Base-by-base conservation (phyloP, 2,888 invertebrate genomes). In the Oligia strigilis region DNA sequence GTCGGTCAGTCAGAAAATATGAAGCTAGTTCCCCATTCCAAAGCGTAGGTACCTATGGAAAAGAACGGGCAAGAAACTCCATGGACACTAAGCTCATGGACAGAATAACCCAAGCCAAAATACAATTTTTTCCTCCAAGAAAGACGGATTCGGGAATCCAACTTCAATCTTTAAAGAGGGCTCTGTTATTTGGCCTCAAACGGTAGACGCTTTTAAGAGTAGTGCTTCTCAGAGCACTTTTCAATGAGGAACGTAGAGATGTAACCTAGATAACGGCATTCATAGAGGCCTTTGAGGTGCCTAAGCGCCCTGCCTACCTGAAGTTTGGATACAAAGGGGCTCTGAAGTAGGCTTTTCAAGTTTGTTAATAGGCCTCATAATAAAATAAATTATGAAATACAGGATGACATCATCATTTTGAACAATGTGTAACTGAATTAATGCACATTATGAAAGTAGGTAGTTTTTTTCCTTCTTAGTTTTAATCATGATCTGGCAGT, bases 231-330 rank as follows among this genome's bases (percentile, higher is more conserved):
- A 89, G 87, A 89, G 86, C 86, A 78, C 83, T 86, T 89, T 87
- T 92, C 91, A 93, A 92, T 92, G 89, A 91, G 77, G 79, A 82
- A 87, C 85, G 81, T 88, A 80, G 91, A 94, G 93, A 93, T 94
- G 93, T 91, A 94, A 92, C 94, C 94, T 90, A 94, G 94, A 94
- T 94, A 93, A 92, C 82, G 87, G 85, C 52, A 88, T 90, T 90
- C 89, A 90, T 78, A 65, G 65, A 73, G 62, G 82, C 85, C 90
- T 89, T 90, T 90, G 90, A 87, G 73, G 65, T 75, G 64, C 13
- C 79, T 82, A 85, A 87, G 77, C 77, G 77, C 80, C 52, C 70
- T 73, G 60, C 69, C 71, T 77, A 65, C 82, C 80, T 83, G 79
- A 66, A 87, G 85, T 90, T 88, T 85, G 78, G 83, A 75, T 72